Percentiles rank a stretch among this genome's conserved stretches.
These are phyloP conservation scores for Actinernus sp. DNA, from an alignment of 92 coral and sea anemone genomes.

Conservation along the genomic window DNA sequence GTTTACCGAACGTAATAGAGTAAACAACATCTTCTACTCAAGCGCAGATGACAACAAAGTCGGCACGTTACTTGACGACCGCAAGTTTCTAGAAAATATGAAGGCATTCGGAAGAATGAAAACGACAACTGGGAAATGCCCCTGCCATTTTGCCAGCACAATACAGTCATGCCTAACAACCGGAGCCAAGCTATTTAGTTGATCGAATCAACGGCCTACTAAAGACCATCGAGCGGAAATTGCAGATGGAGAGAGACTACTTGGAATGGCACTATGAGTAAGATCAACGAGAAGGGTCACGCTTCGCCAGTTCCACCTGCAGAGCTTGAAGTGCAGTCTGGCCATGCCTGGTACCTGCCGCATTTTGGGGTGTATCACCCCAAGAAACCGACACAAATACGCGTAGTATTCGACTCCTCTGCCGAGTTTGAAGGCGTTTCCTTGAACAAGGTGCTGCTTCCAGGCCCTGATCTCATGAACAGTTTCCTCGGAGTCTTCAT, in stretches of 20 bases:
- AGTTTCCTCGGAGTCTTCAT: conserved; percentile 12
- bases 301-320: conserved; percentile 34
- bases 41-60: conserved; percentile 35
- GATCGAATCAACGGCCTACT: conserved; percentile 32
- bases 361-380: conserved; percentile 21
- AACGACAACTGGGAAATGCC: conserved; percentile 56
- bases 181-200: conserved; percentile 21
- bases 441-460: background rate
- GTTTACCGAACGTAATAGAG: background rate
- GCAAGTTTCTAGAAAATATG: conserved; percentile 23
- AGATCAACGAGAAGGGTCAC: conserved; percentile 18
- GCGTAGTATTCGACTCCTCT: no score
- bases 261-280: conserved; percentile 42
- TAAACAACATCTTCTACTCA: conserved; percentile 13
- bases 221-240: conserved; percentile 15
- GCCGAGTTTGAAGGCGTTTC: background rate
- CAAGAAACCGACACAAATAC: no score
- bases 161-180: conserved; percentile 46
- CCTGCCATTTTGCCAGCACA: conserved; percentile 34
- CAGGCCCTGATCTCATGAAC: conserved; percentile 5
- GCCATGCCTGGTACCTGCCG: background rate
- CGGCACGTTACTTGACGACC: conserved; percentile 48
- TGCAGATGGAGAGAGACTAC: conserved; percentile 51
- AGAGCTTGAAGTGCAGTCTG: background rate
- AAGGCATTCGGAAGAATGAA: conserved; percentile 44